Conservation (phyloP, 2,113 vertebrate species). For the Rhabdomys dilectus region DNA sequence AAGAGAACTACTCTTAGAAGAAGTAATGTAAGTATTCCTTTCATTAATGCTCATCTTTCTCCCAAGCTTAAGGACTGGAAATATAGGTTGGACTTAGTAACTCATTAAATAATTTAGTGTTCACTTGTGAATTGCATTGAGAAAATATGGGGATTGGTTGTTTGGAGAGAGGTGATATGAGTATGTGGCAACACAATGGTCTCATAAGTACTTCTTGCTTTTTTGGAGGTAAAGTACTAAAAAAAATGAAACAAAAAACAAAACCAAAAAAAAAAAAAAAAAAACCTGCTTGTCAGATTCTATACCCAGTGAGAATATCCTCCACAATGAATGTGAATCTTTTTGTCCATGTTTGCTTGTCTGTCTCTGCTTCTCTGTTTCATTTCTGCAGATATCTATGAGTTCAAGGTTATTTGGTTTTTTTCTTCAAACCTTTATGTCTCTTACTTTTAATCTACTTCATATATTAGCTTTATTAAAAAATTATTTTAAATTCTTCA, state of each 20-base stretch:
- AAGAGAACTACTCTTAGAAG: not conserved
- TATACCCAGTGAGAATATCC: not conserved
- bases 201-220: not conserved
- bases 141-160: not conserved
- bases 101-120: not conserved
- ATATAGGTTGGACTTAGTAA: not conserved
- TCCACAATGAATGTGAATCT: not conserved
- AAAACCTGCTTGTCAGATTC: not conserved
- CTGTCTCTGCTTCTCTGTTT: not conserved
- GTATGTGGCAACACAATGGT: not conserved
- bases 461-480: not conserved
- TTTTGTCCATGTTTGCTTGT: not conserved
- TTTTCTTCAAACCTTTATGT: not conserved
- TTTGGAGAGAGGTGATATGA: not conserved
- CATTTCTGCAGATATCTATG: not conserved
- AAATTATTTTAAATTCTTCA: not conserved
- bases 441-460: not conserved
- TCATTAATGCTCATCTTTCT: not conserved
- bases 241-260: not conserved
- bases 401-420: not conserved
- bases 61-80: not conserved
- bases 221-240: not conserved
- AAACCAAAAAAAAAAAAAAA: not conserved
- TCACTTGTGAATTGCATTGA: not conserved
- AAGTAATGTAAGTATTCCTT: not conserved